Base-by-base conservation (phyloP, 2,797 vertebrate genomes). In the Dicrostonyx torquatus region DNA sequence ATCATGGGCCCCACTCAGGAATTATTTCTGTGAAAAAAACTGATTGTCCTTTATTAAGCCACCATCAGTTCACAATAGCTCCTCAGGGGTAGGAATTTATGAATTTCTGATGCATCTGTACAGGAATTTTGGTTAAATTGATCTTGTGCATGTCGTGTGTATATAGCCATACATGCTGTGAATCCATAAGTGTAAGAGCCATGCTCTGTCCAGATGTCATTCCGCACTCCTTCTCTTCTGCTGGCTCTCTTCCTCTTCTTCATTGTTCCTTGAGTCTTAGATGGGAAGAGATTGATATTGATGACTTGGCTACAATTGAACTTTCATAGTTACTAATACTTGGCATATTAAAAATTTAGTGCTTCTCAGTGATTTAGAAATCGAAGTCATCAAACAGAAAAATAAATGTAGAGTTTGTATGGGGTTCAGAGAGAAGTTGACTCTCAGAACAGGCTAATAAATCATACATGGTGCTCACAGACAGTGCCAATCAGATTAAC, bases 331-430 rank as follows among this genome's bases (percentile, higher is more conserved):
- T 60, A 60, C n/a, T 55, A 79, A 58, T 60, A 29, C 4, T 43
- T 82, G 79, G 9, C 40, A 43, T 26, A 24, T 43, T 60, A 43
- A 60, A 12, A 15, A 37, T 68, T 62, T 94, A 4, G 15, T 34
- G 11, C 66, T 89, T 92, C 53, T 73, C 87, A n/a, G 53, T 83
- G 55, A 92, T 60, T 9, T 68, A 88, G 58, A 2, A 90, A 94
- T 31, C 50, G 76, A 62, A 68, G 24, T 43, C 4, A 43, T 73
- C 40, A 80, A 40, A 26, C 29, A 60, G 1, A 60, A 55, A 75
- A 76, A 48, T 48, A 53, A 75, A 9, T 53, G 2, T 60, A 40
- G n/a, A 80, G 10, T 85, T 88, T 91, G 31, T 77, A 40, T 68
- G 58, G 60, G 31, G 45, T 24, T 29, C 20, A 84, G 43, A 68